Base-by-base conservation (phyloP, 1,140 invertebrate genomes). In the Danaus melanippus region DNA sequence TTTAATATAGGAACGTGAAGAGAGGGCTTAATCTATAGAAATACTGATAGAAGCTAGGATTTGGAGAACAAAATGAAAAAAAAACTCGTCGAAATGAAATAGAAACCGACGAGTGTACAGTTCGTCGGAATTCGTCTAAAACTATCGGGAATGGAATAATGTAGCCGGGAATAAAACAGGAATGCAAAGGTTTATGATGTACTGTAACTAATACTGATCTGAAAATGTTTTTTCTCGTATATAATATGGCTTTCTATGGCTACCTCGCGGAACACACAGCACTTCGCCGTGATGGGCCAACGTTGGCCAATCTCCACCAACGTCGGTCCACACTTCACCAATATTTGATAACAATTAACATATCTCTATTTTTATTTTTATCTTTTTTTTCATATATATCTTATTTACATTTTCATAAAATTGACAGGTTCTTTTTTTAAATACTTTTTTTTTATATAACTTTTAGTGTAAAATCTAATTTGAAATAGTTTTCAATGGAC, bases 331-430 rank as follows among this genome's bases (percentile, higher is more conserved):
- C 15, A 79, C 69, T 69, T 52, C 56, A 66, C 67, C 69, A 76
- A 78, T 74, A 75, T 68, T 60, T 64, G 57, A 73, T 76, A 79
- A 80, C 76, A 79, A 79, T 75, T 78, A 84, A 80, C 74, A 79
- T 71, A 72, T 76, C 63, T 75, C 21, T 32, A 32, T 32, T 32
- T 32, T 32, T 32, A 32, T 32, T 32, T 32, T 15, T 32, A 3
- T 7, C 0, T 32, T 32, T 79, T 76, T 75, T 74, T 66, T 68
- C 60, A 67, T 69, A 80, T 78, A 80, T 76, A 76, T 76, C 79
- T 83, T 85, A 85, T 85, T 78, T 85, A 85, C 82, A 85, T 68
- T 78, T 77, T 74, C 21, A 79, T 81, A 83, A 74, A 81, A 85
- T 85, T 83, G 79, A 79, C 79, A 67, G 66, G 67, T 78, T 69